Base-by-base conservation (phyloP, 2,888 invertebrate species). In the Drosophila stalkeri region DNA sequence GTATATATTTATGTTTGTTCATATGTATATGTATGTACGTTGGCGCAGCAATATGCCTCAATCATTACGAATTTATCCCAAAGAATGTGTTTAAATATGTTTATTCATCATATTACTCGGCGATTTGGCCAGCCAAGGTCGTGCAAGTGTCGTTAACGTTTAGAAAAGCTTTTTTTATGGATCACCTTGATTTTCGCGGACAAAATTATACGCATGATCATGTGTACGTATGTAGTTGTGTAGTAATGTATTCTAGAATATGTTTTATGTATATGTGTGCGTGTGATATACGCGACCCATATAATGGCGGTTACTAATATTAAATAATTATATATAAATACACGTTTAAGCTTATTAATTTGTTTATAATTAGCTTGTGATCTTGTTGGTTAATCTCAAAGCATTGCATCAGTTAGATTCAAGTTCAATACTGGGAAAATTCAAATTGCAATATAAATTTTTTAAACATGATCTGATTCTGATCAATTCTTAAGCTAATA, bases 161-260 rank as follows among this genome's bases (percentile, higher is more conserved):
- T 63, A 71, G 69, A 64, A 64, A 64, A 74, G 72, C 55, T 81
- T 85, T 46, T 46, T 89, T 74, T 80, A 88, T 81, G 75, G 69
- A 72, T 85, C 72, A 75, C 91, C 90, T 90, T 91, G 91, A 91
- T 81, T 80, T 89, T 80, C 84, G 77, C 80, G 82, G 68, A 79
- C 89, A 67, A 61, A 66, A 60, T 66, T 72, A 51, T 71, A 60
- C 47, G 44, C 70, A 62, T 54, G 23, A 2, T 37, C 67, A 64
- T 43, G 56, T 43, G 2, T 35, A 37, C 43, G 3, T 35, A 37
- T 27, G 35, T 71, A n/a, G 63, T 20, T 72, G 23, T 68, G 33
- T 55, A 27, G 39, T 57, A 66, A 46, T 70, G 57, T 73, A 11
- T n/a, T 37, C 5, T 37, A 37, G 14, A 37, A n/a, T 12, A 41